Evolutionary conservation across 2,113 vertebrate genomes (phyloP), one percentile per base, ranked within the genome.

Genomic region (Ploceus nigricollis): DNA sequence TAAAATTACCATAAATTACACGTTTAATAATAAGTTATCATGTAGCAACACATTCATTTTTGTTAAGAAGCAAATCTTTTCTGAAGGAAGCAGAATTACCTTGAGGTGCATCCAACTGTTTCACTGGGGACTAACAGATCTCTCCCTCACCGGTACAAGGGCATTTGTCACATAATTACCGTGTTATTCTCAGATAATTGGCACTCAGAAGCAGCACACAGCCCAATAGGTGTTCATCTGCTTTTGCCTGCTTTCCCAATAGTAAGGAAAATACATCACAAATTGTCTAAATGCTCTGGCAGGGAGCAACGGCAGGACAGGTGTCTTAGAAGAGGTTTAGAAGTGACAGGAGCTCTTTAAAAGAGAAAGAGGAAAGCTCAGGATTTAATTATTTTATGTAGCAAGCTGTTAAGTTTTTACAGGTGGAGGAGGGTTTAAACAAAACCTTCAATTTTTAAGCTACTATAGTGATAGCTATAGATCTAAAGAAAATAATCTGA

Each of bases 161-260:
- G 44, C 72, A 63, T 60, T 88, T 94, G 64, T 81, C 91, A 89
- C 69, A 53, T 91, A 94, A 89, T 92, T 91, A 66, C 60, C 12
- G 10, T 45, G 56, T 53, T 64, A 47, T 31, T 91, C 89, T 60
- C 90, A 53, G 30, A 73, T 40, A 96, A 93, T 50, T 95, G 87
- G 71, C 87, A 89, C 64, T 37, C 76, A 57, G 69, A 44, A 81
- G 73, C 89, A 58, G 42, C 82, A 70, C 57, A 81, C 60, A 73
- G 2, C 61, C 68, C 66, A 47, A 84, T 47, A 56, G 44, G 82
- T 90, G 69, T 25, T 94, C 70, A 56, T 58, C 73, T 95, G 90
- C 8, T 79, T 95, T 42, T 71, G 45, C 13, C 73, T 72, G 27
- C 39, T 40, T 24, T 70, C 71, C 87, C 90, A 92, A 47, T 6